Evolutionary conservation across 2,888 invertebrate genomes (phyloP).

Genomic region (Macaria notata): DNA sequence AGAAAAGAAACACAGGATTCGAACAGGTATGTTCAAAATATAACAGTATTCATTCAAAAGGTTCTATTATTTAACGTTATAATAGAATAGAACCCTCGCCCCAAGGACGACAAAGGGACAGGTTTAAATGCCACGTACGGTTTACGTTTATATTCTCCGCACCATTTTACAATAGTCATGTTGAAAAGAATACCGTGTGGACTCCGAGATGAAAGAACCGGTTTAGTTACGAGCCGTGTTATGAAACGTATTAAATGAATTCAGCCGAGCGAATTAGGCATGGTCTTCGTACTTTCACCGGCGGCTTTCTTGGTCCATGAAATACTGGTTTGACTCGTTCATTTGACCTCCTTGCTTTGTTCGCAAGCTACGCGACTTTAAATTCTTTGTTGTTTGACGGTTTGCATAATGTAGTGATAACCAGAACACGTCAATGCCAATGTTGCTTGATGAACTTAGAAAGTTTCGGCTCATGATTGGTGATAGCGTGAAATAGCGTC

Average conservation of each 20-base stretch:
- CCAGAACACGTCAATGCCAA: slow-evolving; percentile 54
- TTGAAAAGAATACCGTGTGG: slow-evolving; percentile 46
- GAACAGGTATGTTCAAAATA: slow-evolving; percentile 49
- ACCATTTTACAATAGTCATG: slow-evolving; percentile 52
- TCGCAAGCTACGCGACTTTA: slow-evolving; percentile 50
- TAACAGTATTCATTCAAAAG: slow-evolving; percentile 55
- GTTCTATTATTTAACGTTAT: slow-evolving; percentile 55
- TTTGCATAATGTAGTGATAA: slow-evolving; percentile 44
- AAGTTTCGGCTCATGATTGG: slow-evolving; percentile 28
- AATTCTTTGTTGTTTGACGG: slow-evolving; percentile 52
- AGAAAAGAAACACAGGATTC: slow-evolving; percentile 27
- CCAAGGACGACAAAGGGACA: slow-evolving; percentile 55
- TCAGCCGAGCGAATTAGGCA: slow-evolving; percentile 64
- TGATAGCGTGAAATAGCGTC: no score
- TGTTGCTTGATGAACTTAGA: slow-evolving; percentile 40
- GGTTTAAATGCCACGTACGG: slow-evolving; percentile 59
- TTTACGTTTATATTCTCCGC: slow-evolving; percentile 53
- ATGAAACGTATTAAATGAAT: slow-evolving; percentile 71
- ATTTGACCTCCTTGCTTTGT: slow-evolving; percentile 68
- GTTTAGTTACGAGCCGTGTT: slow-evolving; percentile 67
- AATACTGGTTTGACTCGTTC: slow-evolving; percentile 61
- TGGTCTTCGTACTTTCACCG: slow-evolving; percentile 71
- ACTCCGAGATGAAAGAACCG: slow-evolving; percentile 51
- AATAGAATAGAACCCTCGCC: slow-evolving; percentile 52
- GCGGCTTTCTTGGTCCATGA: slow-evolving; percentile 64